These are phyloP conservation scores for Anguilla rostrata DNA, from an alignment of 2,113 vertebrate species.

Conservation along the genomic window DNA sequence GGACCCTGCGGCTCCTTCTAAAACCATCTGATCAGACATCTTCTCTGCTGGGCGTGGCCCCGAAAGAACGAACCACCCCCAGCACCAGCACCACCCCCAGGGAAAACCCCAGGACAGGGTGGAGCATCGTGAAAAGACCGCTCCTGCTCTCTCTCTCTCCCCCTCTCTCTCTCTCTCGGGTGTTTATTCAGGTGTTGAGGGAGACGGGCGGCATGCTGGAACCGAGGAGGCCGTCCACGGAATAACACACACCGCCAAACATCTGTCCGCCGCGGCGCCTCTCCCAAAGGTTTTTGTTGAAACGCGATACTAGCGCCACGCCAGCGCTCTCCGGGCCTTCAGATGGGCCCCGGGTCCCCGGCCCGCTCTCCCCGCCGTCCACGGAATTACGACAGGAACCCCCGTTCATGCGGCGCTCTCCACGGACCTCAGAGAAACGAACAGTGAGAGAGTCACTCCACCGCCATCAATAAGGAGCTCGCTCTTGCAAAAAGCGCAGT, in stretches of 20 bases:
- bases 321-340: background rate
- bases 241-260: slow-evolving; percentile 3
- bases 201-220: slow-evolving; percentile 35
- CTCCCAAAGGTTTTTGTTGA: background rate
- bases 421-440: background rate
- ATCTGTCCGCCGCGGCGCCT: background rate
- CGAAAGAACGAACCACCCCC: background rate
- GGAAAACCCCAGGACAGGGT: background rate
- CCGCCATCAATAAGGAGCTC: background rate
- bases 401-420: background rate
- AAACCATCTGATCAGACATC: background rate
- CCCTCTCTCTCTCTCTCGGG: slow-evolving; percentile 26
- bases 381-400: too few relatives aligned
- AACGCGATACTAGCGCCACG: background rate
- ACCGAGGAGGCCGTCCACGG: slow-evolving; percentile 35
- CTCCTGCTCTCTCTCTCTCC: slow-evolving; percentile 34
- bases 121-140: background rate
- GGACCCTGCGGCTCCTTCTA: background rate
- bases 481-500: background rate
- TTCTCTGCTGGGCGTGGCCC: background rate
- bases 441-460: background rate
- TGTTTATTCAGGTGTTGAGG: slow-evolving; percentile 63
- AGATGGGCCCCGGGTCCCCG: background rate
- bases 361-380: too few relatives aligned
- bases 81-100: background rate